These are phyloP conservation scores for Beroe ovata DNA, from an alignment of 37 sponge, comb jelly and placozoan species.

Conservation along the genomic window DNA sequence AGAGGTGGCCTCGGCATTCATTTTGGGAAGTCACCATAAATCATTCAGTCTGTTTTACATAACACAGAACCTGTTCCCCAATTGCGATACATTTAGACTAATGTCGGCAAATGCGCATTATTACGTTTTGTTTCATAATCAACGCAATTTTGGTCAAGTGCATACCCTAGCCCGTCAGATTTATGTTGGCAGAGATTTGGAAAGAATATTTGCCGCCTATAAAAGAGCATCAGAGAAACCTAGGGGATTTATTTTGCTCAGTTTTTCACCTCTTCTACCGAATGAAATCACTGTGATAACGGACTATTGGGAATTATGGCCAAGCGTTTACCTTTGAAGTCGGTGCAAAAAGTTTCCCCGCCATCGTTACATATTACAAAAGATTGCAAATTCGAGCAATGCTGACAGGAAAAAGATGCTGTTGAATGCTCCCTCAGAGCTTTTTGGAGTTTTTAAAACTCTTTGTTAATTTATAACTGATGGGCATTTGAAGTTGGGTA, in stretches of 20 bases:
- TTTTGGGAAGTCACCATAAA: conserved; percentile 30
- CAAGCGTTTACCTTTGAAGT: conserved; percentile 15
- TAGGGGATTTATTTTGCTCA: conserved; percentile 9
- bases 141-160: background rate
- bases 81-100: background rate
- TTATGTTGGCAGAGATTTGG: background rate
- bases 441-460: background rate
- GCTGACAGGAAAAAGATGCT: background rate
- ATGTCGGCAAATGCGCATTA: conserved; percentile 24
- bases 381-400: background rate
- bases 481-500: background rate
- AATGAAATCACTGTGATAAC: conserved; percentile 9
- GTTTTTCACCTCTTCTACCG: conserved; percentile 9
- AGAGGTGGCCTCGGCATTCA: background rate
- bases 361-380: background rate
- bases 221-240: conserved; percentile 7
- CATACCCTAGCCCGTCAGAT: conserved; percentile 11
- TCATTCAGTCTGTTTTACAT: background rate
- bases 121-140: conserved; percentile 11
- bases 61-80: conserved; percentile 30
- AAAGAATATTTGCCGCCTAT: background rate
- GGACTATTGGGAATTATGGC: conserved; percentile 5
- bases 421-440: background rate
- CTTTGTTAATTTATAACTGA: background rate
- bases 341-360: background rate